Evolutionary conservation across 2,113 vertebrate species (phyloP).

Genomic region (Colius striatus): DNA sequence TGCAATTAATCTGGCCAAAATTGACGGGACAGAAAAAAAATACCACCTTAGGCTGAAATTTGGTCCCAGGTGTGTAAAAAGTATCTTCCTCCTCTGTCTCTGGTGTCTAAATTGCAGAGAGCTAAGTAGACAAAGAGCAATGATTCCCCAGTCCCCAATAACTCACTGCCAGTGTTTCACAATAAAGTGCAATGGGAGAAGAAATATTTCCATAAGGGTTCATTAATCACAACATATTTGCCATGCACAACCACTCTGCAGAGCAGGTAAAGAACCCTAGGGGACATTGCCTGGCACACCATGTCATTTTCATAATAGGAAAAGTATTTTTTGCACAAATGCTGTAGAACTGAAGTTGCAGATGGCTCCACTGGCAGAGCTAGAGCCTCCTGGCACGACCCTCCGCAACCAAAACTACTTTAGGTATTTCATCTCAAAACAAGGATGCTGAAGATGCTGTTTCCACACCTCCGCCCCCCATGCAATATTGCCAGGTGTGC

Average conservation of each 20-base stretch:
- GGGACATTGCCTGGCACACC: constrained; percentile 28
- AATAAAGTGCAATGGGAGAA: constrained; percentile 57
- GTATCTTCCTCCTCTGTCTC: constrained; percentile 7
- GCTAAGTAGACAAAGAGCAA: constrained; percentile 61
- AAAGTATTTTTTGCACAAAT: constrained; percentile 44
- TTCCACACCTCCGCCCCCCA: accelerated
- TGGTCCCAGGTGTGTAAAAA: not conserved
- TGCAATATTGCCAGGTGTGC: not conserved
- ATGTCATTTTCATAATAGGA: constrained; percentile 12
- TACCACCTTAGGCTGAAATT: constrained; percentile 2
- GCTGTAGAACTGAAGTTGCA: constrained; percentile 30
- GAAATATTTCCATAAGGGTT: constrained; percentile 61
- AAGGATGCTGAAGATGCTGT: not conserved
- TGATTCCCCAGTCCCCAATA: constrained; percentile 50
- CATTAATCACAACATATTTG: constrained; percentile 65
- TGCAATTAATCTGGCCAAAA: constrained; percentile 48
- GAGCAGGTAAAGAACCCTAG: constrained; percentile 45
- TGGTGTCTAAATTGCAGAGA: constrained; percentile 8
- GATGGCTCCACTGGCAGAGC: constrained; percentile 51
- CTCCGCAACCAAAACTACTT: not conserved
- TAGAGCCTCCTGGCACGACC: constrained; percentile 26
- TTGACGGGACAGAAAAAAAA: constrained; percentile 29
- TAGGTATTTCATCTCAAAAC: not conserved
- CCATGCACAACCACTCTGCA: constrained; percentile 42
- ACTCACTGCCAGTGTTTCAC: constrained; percentile 58